Conservation (phyloP, 2,797 vertebrate genomes). For the Helarctos malayanus region DNA sequence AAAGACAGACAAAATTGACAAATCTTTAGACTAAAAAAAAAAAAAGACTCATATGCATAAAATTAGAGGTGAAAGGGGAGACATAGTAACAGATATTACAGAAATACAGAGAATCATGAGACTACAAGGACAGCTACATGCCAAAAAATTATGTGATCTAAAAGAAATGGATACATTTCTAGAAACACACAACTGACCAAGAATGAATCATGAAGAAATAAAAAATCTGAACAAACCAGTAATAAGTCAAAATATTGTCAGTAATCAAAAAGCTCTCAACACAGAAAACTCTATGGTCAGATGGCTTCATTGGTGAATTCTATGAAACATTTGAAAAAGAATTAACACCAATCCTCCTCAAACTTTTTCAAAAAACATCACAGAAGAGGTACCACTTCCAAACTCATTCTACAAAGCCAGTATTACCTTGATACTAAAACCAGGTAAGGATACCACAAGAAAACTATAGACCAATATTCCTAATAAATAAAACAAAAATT, state of each 20-base stretch:
- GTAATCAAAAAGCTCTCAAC: neutral
- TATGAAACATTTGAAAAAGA: neutral
- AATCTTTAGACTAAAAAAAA: neutral
- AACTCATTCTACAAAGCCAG: neutral
- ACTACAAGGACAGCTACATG: neutral
- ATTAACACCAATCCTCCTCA: neutral
- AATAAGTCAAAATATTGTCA: neutral
- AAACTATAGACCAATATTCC: neutral
- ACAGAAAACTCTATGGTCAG: neutral
- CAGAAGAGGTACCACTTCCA: neutral
- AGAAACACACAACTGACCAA: neutral
- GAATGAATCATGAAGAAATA: neutral
- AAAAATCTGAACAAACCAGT: neutral
- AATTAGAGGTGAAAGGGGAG: neutral
- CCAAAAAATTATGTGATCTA: neutral
- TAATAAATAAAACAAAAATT: neutral
- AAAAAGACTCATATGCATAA: neutral
- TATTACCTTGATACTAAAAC: neutral
- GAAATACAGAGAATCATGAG: neutral
- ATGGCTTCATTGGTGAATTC: neutral
- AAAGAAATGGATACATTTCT: neutral
- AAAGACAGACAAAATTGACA: neutral
- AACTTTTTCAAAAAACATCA: neutral
- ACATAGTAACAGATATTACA: neutral
- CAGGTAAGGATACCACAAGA: neutral